These are phyloP conservation scores for Cathartes aura DNA, from an alignment of 2,113 vertebrate species.

Conservation along the genomic window DNA sequence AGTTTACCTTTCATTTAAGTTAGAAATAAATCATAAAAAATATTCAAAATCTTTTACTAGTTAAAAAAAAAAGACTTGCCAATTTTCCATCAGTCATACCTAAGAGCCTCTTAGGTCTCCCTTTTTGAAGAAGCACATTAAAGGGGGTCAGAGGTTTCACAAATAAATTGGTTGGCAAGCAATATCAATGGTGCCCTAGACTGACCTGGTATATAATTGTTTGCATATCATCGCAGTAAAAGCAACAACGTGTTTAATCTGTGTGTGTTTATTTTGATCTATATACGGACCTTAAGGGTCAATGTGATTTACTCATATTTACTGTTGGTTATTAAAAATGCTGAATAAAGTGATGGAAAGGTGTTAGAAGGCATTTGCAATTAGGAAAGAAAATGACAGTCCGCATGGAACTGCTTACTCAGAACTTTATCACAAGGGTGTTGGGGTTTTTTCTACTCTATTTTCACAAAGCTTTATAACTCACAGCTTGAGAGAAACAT, in stretches of 20 bases:
- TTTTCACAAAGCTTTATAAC: conserved; percentile 21
- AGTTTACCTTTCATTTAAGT: conserved; percentile 4
- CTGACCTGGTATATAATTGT: conserved; percentile 70
- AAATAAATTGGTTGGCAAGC: conserved; percentile 73
- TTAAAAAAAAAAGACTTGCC: background rate
- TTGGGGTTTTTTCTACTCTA: background rate
- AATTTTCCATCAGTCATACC: conserved; percentile 21
- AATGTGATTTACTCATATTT: conserved; percentile 76
- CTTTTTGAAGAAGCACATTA: conserved; percentile 59
- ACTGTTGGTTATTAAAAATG: conserved; percentile 75
- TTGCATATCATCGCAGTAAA: conserved; percentile 70
- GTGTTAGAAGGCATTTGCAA: conserved; percentile 70
- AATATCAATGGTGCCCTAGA: conserved; percentile 63
- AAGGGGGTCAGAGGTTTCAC: conserved; percentile 59
- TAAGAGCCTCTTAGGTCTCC: background rate
- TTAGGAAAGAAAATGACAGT: conserved; percentile 68
- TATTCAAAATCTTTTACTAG: background rate
- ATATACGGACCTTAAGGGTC: conserved; percentile 68
- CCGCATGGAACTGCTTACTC: conserved; percentile 66
- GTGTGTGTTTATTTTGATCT: conserved; percentile 71
- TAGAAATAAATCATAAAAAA: conserved; percentile 19
- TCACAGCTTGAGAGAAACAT: conserved; percentile 9
- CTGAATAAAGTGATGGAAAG: conserved; percentile 74
- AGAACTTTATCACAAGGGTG: conserved; percentile 58
- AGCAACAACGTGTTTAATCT: conserved; percentile 70